These are phyloP conservation scores for Eucera pruinosa DNA, from an alignment of 2,888 invertebrate genomes.

Conservation along the genomic window DNA sequence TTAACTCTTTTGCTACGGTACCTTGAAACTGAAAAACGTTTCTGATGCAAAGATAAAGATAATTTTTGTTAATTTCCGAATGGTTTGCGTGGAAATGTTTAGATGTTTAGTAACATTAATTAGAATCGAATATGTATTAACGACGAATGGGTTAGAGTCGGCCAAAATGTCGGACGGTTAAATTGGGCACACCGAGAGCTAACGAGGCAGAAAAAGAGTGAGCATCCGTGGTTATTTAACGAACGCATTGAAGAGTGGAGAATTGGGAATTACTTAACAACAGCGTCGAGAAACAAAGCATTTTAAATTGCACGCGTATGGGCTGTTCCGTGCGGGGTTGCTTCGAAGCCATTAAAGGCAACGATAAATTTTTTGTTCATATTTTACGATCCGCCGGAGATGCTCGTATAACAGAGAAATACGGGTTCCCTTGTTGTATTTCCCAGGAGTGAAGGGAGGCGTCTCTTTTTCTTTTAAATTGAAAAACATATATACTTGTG, in stretches of 20 bases:
- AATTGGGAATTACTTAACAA: background rate
- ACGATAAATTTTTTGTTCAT: constrained; percentile 13
- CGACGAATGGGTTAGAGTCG: constrained; percentile 2
- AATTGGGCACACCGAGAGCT: constrained; percentile 12
- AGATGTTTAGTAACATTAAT: no score
- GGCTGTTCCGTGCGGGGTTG: background rate
- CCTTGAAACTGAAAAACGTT: no score
- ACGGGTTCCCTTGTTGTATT: constrained; percentile 10
- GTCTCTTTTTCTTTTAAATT: background rate
- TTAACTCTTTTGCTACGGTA: no score
- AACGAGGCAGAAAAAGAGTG: constrained; percentile 11
- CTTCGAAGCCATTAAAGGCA: background rate
- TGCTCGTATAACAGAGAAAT: constrained; percentile 14
- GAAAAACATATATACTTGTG: constrained; percentile 13
- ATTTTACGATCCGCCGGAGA: constrained; percentile 6
- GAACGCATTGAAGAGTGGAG: background rate
- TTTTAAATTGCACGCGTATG: background rate
- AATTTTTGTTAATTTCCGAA: no score
- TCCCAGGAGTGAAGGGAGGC: constrained; percentile 12
- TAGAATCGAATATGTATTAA: background rate
- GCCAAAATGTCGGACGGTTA: background rate
- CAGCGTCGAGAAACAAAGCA: background rate
- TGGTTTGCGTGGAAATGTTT: no score
- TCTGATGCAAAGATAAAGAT: no score
- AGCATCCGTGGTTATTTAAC: constrained; percentile 9